These are phyloP conservation scores for Brachyhypopomus gauderio DNA, from an alignment of 2,113 vertebrate species.

Conservation along the genomic window DNA sequence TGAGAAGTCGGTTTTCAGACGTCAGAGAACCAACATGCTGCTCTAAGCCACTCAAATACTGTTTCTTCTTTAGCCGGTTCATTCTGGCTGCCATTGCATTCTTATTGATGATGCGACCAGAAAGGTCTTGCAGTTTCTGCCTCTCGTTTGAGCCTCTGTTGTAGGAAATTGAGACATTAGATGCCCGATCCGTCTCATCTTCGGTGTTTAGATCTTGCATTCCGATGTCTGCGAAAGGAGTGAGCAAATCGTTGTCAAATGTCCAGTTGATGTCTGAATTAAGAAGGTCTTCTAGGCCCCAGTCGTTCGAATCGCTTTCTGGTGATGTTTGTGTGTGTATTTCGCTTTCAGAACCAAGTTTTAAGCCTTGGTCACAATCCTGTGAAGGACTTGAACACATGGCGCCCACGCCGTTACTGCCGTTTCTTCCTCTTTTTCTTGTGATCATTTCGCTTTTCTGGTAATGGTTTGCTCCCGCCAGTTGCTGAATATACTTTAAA, in stretches of 20 bases:
- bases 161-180: conserved; percentile 40
- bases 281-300: conserved; percentile 70
- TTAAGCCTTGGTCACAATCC: conserved; percentile 52
- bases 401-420: conserved; percentile 37
- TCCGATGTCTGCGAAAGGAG: conserved; percentile 43
- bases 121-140: conserved; percentile 51
- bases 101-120: conserved; percentile 68
- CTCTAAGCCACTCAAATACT: conserved; percentile 87
- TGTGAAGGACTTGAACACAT: conserved; percentile 6
- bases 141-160: conserved; percentile 48
- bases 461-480: background rate
- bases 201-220: conserved; percentile 36
- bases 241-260: conserved; percentile 54
- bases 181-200: conserved; percentile 20
- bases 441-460: conserved; percentile 69
- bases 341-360: conserved; percentile 39
- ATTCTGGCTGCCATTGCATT: conserved; percentile 88
- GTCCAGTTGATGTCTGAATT: conserved; percentile 67
- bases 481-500: background rate
- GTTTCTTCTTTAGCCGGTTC: conserved; percentile 93
- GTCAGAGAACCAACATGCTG: conserved; percentile 81
- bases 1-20: conserved; percentile 83
- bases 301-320: conserved; percentile 56
- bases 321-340: conserved; percentile 18
- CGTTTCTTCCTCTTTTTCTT: conserved; percentile 68